Base-by-base conservation (phyloP, 2,888 invertebrate genomes). In the Vanessa cardui region DNA sequence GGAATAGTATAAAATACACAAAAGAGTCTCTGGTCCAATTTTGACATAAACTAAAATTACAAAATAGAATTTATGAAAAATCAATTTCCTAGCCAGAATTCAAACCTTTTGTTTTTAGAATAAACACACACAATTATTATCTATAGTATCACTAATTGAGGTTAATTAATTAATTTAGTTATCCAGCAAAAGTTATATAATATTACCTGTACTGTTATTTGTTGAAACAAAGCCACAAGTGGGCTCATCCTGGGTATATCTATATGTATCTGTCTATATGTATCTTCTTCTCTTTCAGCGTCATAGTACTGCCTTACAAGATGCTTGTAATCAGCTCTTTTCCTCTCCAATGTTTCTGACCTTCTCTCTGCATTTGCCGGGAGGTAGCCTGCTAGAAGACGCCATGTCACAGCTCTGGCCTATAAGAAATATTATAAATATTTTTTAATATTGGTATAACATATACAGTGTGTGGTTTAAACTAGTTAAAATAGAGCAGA, bases 191-290 rank as follows among this genome's bases (percentile, higher is more conserved):
- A 47, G n/a, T 47, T 18, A 47, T 7, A 0, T 16, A 47, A 47
- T n/a, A 16, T 52, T 62, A 62, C 44, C 47, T 94, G 94, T 6
- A 99, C 99, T 72, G 97, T 95, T 76, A 95, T 94, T 90, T 99
- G 99, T 89, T 99, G 99, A 89, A 99, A 99, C 74, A 99, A 93
- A 45, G 98, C 96, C 73, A 99, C 98, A 69, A 98, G 94, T 7
- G 99, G 99, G 85, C 99, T 99, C 99, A 99, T 99, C 82, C 99
- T 94, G 65, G 99, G 99, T 88, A 99, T 99, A 90, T 99, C 99
- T 81, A 99, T 99, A 89, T 99, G 99, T 88, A 99, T 99, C 95
- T 94, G 91, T 52, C 91, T 73, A 93, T 99, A 99, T 26, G 99
- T 99, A 82, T 99, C 99, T 81, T 98, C 98, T 79, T 96, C 95